phyloP scores from a whole-genome alignment of 2,888 invertebrate species.

The Erpobdella octoculata region DNA sequence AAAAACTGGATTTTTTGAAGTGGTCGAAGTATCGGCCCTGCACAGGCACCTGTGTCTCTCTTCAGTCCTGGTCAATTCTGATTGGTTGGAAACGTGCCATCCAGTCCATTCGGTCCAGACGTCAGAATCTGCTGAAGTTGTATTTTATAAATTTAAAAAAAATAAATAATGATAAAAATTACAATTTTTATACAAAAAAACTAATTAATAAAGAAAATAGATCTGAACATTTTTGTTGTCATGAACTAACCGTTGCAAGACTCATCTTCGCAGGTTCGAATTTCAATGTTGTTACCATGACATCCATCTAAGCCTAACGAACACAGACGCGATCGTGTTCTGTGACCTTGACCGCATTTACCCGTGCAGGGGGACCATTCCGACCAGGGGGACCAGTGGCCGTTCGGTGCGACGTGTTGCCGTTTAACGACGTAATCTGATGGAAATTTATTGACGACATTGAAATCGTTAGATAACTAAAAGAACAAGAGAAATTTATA shows the following conservation, averaged over 20 bases:
- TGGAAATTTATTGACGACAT: no score
- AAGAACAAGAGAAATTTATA: no score
- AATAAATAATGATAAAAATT: neutral
- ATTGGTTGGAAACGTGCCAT: neutral
- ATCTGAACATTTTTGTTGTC: no score
- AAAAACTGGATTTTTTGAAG: neutral
- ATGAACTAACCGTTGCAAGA: neutral
- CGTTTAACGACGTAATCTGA: neutral
- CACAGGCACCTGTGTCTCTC: neutral
- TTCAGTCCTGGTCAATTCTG: neutral
- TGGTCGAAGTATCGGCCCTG: neutral
- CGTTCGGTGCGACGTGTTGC: neutral
- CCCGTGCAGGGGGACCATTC: neutral
- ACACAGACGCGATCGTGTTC: conserved; percentile 6
- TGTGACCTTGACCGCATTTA: conserved; percentile 13
- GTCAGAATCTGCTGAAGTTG: no score
- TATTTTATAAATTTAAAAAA: no score
- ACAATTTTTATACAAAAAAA: neutral
- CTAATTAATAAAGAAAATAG: neutral
- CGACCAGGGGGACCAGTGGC: conserved; percentile 16
- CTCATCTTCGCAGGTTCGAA: neutral
- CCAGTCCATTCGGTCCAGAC: neutral
- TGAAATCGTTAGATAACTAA: no score
- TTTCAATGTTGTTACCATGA: conserved; percentile 4
- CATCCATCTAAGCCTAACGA: neutral